These are phyloP conservation scores for Ophioderma brevispina DNA, from an alignment of 35 echinoderm and acorn worm species.

Conservation along the genomic window DNA sequence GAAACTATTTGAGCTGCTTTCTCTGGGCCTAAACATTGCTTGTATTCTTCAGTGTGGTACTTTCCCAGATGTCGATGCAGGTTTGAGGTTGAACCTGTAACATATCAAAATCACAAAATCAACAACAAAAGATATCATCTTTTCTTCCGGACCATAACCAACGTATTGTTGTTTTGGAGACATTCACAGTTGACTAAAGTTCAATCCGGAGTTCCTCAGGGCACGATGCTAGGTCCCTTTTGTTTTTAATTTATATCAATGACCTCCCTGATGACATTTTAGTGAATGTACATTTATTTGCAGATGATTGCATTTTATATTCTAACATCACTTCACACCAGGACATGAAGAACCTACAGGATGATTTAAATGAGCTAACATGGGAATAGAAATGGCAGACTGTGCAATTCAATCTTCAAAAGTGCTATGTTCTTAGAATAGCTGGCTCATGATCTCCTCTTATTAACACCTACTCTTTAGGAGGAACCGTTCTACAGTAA, in stretches of 20 bases:
- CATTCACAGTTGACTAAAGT: not conserved
- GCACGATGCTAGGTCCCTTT: not conserved
- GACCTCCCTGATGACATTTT: not conserved
- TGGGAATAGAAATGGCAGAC: not conserved
- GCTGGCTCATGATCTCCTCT: not conserved
- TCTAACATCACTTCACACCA: not conserved
- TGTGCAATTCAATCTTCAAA: not conserved
- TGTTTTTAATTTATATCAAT: not conserved
- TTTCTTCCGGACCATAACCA: not conserved
- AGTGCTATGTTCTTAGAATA: not conserved
- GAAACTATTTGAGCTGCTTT: too few relatives aligned
- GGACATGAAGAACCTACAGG: not conserved
- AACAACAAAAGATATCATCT: not conserved
- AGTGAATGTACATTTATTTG: not conserved
- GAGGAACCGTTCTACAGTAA: not conserved
- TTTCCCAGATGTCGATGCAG: too few relatives aligned
- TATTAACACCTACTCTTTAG: not conserved
- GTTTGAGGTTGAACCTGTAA: too few relatives aligned
- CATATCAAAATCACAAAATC: too few relatives aligned
- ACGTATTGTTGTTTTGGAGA: not conserved
- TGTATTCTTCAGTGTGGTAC: too few relatives aligned
- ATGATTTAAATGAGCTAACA: not conserved
- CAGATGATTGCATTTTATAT: not conserved
- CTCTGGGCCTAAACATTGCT: too few relatives aligned
- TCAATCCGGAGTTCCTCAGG: not conserved